A percentile compares a stretch with the other conserved stretches of the same genome.
These are phyloP conservation scores for Sceloporus tristichus DNA, from an alignment of 2,113 vertebrate genomes.

Conservation along the genomic window DNA sequence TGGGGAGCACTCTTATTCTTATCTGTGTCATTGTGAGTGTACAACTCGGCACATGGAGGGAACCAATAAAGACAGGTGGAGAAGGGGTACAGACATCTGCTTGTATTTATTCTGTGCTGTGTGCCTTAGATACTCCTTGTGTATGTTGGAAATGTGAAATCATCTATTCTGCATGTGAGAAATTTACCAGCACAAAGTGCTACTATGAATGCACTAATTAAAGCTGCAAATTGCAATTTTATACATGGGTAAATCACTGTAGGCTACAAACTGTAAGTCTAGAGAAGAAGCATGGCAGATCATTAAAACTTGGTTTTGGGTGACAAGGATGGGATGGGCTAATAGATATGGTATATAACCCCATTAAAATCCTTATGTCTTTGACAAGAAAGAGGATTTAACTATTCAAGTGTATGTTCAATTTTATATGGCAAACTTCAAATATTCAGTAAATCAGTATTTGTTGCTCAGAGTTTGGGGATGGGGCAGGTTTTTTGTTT, in stretches of 20 bases:
- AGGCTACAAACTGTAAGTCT: neutral
- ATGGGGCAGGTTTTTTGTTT: too few species aligned
- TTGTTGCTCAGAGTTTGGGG: conserved; percentile 3
- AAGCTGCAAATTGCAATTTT: neutral
- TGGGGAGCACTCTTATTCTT: neutral
- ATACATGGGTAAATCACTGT: neutral
- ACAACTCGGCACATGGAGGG: neutral
- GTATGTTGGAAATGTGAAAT: neutral
- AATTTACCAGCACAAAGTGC: neutral
- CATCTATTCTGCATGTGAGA: neutral
- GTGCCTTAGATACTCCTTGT: neutral
- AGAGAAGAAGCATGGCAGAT: accelerated
- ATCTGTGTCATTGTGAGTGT: neutral
- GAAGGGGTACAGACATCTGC: neutral
- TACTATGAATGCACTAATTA: conserved; percentile 17
- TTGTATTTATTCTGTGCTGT: too few species aligned
- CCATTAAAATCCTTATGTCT: conserved; percentile 44
- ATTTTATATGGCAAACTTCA: neutral
- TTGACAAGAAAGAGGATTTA: conserved; percentile 34
- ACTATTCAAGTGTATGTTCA: conserved; percentile 46
- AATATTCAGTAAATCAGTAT: conserved; percentile 33
- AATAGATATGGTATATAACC: neutral
- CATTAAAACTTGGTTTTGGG: conserved; percentile 49
- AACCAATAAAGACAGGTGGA: neutral
- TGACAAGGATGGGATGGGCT: conserved; percentile 14